Evolutionary conservation across 2,888 invertebrate genomes (phyloP).

Genomic region (Chymomyza procnemis): DNA sequence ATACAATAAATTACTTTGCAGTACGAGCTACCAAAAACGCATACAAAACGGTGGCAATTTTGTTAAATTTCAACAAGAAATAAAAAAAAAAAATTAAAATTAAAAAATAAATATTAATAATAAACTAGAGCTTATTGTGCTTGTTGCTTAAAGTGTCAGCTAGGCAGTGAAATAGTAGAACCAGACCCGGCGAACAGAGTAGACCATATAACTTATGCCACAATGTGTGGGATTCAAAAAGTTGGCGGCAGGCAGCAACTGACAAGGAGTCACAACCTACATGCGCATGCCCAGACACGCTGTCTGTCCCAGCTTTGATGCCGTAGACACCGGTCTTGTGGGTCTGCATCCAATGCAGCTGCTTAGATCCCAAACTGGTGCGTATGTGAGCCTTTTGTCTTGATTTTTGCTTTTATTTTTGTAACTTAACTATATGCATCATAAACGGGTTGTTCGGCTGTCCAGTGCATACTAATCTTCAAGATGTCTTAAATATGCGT

Average conservation of each 20-base stretch:
- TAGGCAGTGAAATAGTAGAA: slow-evolving; percentile 23
- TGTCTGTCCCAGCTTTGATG: slow-evolving; percentile 25
- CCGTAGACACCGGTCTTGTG: slow-evolving; percentile 1
- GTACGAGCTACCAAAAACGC: slow-evolving; percentile 6
- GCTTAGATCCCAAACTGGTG: slow-evolving; percentile 22
- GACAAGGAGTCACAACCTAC: slow-evolving; percentile 60
- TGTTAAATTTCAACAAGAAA: neutral
- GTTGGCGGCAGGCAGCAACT: slow-evolving; percentile 10
- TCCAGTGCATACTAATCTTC: neutral
- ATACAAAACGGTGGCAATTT: slow-evolving; percentile 5
- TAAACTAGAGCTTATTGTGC: slow-evolving; percentile 21
- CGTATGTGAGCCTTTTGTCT: slow-evolving; percentile 43
- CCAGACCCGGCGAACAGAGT: slow-evolving; percentile 2
- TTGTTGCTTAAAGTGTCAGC: slow-evolving; percentile 54
- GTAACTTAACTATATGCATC: slow-evolving; percentile 61
- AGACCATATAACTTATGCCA: slow-evolving; percentile 47
- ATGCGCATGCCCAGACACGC: slow-evolving; percentile 41
- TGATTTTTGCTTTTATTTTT: slow-evolving; percentile 64
- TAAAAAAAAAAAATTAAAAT: slow-evolving; percentile 16
- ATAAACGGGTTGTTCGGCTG: slow-evolving; percentile 49
- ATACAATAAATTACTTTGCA: neutral
- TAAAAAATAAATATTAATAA: slow-evolving; percentile 30
- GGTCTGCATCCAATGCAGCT: slow-evolving; percentile 6
- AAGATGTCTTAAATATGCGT: neutral
- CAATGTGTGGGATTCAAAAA: slow-evolving; percentile 51